phyloP scores from a whole-genome alignment of 2,888 invertebrate species.

The Drosophila helvetica region DNA sequence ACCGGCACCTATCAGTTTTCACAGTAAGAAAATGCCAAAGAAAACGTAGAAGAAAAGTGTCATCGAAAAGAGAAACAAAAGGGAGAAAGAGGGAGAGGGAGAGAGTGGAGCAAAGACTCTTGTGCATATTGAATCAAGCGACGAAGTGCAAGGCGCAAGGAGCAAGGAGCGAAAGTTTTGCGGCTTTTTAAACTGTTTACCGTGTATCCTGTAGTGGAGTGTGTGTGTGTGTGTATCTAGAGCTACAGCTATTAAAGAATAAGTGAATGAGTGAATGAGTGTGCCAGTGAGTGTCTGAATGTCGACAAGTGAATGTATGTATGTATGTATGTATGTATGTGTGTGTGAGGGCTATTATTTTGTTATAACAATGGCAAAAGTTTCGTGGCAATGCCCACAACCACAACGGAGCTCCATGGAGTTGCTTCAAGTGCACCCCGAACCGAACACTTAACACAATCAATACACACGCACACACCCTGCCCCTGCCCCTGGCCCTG shows the following conservation, averaged over 20 bases:
- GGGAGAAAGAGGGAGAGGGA: slow-evolving; percentile 24
- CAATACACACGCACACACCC: slow-evolving; percentile 55
- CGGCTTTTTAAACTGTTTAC: slow-evolving; percentile 74
- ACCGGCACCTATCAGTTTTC: slow-evolving; percentile 30
- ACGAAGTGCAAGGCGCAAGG: slow-evolving; percentile 65
- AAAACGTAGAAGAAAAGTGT: slow-evolving; percentile 17
- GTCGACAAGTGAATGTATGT: slow-evolving; percentile 23
- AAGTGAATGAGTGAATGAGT: slow-evolving; percentile 7
- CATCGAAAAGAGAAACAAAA: slow-evolving; percentile 34
- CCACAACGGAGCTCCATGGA: slow-evolving; percentile 1
- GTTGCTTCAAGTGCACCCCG: slow-evolving; percentile 39
- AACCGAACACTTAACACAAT: slow-evolving; percentile 71
- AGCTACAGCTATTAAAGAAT: slow-evolving; percentile 1
- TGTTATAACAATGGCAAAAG: slow-evolving; percentile 74
- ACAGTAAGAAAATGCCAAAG: slow-evolving; percentile 12
- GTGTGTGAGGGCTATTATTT: slow-evolving; percentile 70
- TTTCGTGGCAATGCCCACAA: slow-evolving; percentile 53
- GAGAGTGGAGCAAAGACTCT: slow-evolving; percentile 44
- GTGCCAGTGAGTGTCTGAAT: slow-evolving; percentile 19
- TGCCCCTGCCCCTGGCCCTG: not conserved
- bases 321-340: slow-evolving; percentile 28
- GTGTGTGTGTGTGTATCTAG: slow-evolving; percentile 20
- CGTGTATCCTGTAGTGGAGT: slow-evolving; percentile 28
- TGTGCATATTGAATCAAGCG: slow-evolving; percentile 79
- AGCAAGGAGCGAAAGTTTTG: slow-evolving; percentile 56